Evolutionary conservation across 2,888 invertebrate genomes (phyloP), one percentile per base, ranked within the genome.

Genomic region (Podabrus alpinus): DNA sequence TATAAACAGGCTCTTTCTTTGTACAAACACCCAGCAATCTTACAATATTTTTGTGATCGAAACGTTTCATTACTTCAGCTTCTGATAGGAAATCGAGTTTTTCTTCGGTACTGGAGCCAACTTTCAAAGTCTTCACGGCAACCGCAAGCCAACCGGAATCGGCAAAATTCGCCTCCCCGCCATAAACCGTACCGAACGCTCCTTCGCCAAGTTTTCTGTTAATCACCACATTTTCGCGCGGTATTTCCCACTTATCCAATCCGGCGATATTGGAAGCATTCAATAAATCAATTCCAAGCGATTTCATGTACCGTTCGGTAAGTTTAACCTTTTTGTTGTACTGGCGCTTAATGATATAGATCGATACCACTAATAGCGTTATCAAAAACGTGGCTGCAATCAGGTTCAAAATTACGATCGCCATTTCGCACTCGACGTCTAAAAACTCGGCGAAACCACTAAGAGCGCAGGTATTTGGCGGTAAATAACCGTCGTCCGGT

Each of bases 61-160:
- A 96, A 66, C 95, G 91, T 85, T 97, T 97, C 97, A 97, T 97
- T 17, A 96, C 94, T 85, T 97, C 96, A 1, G 97, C 97, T 86
- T 97, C 97, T 69, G 95, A 94, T 59, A 97, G 89, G 84, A 97
- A 97, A 86, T 97, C 97, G 17, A 97, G 88, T 85, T 96, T 96
- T 84, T 96, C 95, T 80, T 97, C 96, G 1, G 93, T 92, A 9
- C 91, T 91, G 0, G 95, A 94, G 3, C 95, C 95, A 59, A 92
- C 89, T 87, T 97, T 96, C 3, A 97, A 89, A 0, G 97, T 96
- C 87, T 97, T 97, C 0, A 97, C 95, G 11, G 96, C 96, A 11
- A 96, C 95, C 0, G 95, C 94, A 7, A 92, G 90, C 96, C 97
- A 97, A 64, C 92, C 94, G 76, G 61, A 80, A 77, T 89, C 90